Evolutionary conservation across 1,140 invertebrate genomes (phyloP), one percentile per base, ranked within the genome.

Genomic region (Brachionus koreanus): DNA sequence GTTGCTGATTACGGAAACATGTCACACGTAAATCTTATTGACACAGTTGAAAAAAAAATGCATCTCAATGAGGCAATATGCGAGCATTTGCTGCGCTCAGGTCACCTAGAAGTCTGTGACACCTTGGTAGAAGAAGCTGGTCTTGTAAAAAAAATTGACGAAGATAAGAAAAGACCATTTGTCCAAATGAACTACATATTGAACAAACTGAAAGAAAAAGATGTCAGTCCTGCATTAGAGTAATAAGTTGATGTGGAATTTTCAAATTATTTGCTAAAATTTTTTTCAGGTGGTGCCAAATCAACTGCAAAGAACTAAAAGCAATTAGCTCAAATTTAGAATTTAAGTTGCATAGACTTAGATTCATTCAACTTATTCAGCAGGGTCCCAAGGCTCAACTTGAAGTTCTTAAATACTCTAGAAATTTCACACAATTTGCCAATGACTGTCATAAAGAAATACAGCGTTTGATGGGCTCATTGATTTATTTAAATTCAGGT

Each of bases 21-120:
- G 7, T 93, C 93, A 61, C 92, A 93, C 84, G 94, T 95, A 77
- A 93, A 95, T 87, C 92, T 93, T 0, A 94, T 98, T 87, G 92
- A 92, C 63, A 91, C 92, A 25, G 88, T 92, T 29, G 92, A 93
- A 57, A 95, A 95, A 85, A 90, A 92, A 42, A 91, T 92, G 83
- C 89, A 95, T 13, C 89, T 98, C 52, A 97, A 98, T 89, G 93
- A 96, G 89, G 94, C 96, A n/a, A 94, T 98, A 49, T 95, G 94
- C 85, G 94, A 98, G 86, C 96, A 98, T 91, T 95, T 97, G 86
- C 94, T 95, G 87, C 91, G 96, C 83, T 94, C 97, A 89, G 96
- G 96, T 61, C 92, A 94, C 91, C 89, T 95, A 46, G 93, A 95
- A 83, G 94, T 96, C 82, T 94, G 94, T 16, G 93, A 95, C 86